Conservation (phyloP, 1,140 invertebrate species). For the Zaprionus ornatus region DNA sequence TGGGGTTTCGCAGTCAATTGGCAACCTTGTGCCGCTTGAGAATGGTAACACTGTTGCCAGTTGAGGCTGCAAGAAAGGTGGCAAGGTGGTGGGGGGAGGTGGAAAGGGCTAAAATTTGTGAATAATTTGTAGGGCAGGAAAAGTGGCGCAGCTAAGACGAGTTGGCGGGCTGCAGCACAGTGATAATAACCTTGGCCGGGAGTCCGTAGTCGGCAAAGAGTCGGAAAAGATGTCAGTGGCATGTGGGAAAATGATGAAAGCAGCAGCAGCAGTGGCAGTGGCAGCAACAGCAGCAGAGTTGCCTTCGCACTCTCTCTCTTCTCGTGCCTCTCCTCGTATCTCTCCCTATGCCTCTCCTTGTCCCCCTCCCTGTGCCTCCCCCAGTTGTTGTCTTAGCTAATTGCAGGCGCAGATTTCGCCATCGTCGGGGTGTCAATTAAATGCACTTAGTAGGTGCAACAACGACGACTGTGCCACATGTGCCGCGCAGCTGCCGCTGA, state of each 20-base stretch:
- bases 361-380: not conserved
- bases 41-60: slow-evolving; percentile 53
- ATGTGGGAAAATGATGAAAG: slow-evolving; percentile 63
- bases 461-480: slow-evolving; percentile 55
- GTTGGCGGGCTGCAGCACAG: slow-evolving; percentile 21
- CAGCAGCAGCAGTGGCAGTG: slow-evolving; percentile 44
- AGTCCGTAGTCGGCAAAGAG: not conserved
- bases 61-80: too few species aligned
- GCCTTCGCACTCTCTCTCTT: not conserved
- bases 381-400: slow-evolving; percentile 49
- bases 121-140: slow-evolving; percentile 75
- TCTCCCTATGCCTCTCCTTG: slow-evolving; percentile 10
- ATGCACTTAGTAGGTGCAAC: slow-evolving; percentile 70
- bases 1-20: slow-evolving; percentile 70
- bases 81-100: not conserved
- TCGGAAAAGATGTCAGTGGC: slow-evolving; percentile 56
- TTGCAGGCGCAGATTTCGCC: slow-evolving; percentile 74
- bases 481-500: slow-evolving; percentile 47
- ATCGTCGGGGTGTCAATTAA: slow-evolving; percentile 75
- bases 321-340: not conserved
- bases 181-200: slow-evolving; percentile 66
- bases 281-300: slow-evolving; percentile 31
- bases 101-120: slow-evolving; percentile 55
- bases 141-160: slow-evolving; percentile 47
- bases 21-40: slow-evolving; percentile 72